A percentile compares a stretch with the other conserved stretches of the same genome.
These are phyloP conservation scores for Anaspis maculata DNA, from an alignment of 2,888 invertebrate species.

Conservation along the genomic window DNA sequence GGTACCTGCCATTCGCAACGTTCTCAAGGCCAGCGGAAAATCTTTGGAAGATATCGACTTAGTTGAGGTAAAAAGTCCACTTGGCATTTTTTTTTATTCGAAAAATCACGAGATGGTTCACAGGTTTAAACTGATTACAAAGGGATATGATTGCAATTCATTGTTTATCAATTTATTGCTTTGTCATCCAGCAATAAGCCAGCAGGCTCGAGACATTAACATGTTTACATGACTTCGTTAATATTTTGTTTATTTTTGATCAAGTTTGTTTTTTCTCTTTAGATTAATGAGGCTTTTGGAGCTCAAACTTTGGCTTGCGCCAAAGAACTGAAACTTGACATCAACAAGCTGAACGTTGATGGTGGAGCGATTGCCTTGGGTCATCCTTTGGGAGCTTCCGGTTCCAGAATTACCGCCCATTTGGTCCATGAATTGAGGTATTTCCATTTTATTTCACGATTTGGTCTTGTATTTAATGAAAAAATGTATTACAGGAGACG, in stretches of 20 bases:
- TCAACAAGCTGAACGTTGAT: slow-evolving; percentile 83
- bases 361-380: slow-evolving; percentile 96
- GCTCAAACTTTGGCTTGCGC: slow-evolving; percentile 90
- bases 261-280: slow-evolving; percentile 6
- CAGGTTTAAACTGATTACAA: too few relatives aligned
- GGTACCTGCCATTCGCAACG: slow-evolving; percentile 82
- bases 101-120: too few relatives aligned
- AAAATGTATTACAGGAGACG: slow-evolving; percentile 60
- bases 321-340: slow-evolving; percentile 79
- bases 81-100: too few relatives aligned
- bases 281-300: slow-evolving; percentile 98
- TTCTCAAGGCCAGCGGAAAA: slow-evolving; percentile 71
- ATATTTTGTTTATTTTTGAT: too few relatives aligned
- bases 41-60: slow-evolving; percentile 82
- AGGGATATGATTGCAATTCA: too few relatives aligned
- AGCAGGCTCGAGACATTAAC: too few relatives aligned
- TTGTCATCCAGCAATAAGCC: too few relatives aligned
- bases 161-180: too few relatives aligned
- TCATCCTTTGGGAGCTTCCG: slow-evolving; percentile 95
- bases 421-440: slow-evolving; percentile 86
- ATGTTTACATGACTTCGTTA: too few relatives aligned
- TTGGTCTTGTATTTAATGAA: slow-evolving; percentile 2
- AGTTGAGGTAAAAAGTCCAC: slow-evolving; percentile 61
- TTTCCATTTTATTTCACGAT: slow-evolving; percentile 48
- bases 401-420: slow-evolving; percentile 85